Conservation (phyloP, 2,888 invertebrate species). For the Trachelus tabidus region DNA sequence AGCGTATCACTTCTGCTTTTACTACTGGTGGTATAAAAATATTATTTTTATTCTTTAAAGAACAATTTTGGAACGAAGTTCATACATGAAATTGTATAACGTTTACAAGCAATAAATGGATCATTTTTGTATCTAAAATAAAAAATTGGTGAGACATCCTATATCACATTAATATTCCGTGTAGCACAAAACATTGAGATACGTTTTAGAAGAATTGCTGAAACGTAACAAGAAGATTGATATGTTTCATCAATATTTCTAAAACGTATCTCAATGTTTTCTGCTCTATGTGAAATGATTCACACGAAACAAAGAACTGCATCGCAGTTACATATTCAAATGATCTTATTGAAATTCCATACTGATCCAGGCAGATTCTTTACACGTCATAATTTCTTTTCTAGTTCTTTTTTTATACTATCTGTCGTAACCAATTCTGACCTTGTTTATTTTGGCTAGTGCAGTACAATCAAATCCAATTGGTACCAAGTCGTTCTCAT, state of each 20-base stretch:
- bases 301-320: background rate
- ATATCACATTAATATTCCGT: background rate
- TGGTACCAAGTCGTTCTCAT: background rate
- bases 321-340: background rate
- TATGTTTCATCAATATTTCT: too few relatives aligned
- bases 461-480: background rate
- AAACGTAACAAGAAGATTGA: too few relatives aligned
- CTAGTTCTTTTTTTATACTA: background rate
- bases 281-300: background rate
- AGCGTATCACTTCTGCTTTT: background rate
- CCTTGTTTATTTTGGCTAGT: background rate
- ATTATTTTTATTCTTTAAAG: background rate
- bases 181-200: too few relatives aligned
- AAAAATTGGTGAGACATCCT: background rate
- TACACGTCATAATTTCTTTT: background rate
- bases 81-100: background rate
- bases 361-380: background rate
- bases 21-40: background rate
- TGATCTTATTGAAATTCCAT: background rate
- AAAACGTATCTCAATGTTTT: too few relatives aligned
- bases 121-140: background rate
- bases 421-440: background rate
- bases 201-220: too few relatives aligned
- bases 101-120: background rate
- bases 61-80: background rate